Conservation (phyloP, 2,797 vertebrate genomes). For the Sardinella longiceps region DNA sequence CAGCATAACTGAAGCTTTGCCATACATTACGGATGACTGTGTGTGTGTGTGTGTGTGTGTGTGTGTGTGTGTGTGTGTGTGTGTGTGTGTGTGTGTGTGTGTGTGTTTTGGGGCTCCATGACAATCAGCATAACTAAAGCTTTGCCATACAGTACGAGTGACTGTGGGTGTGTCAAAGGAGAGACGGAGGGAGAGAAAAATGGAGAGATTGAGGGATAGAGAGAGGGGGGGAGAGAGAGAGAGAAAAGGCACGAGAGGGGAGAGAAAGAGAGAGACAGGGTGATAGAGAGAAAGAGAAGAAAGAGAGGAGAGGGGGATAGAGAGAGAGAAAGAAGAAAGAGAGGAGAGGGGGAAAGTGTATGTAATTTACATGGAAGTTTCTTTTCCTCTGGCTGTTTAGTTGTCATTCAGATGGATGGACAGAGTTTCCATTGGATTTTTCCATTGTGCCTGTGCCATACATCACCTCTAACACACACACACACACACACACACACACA, state of each 20-base stretch:
- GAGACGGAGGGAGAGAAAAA: not conserved
- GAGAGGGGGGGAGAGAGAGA: not conserved
- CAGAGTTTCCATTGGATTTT: constrained; percentile 45
- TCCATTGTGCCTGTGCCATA: constrained; percentile 46
- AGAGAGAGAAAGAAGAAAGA: not conserved
- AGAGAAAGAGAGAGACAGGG: not conserved
- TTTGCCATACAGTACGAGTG: not conserved
- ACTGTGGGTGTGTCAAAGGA: not conserved
- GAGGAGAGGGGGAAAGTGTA: not conserved
- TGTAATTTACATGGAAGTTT: constrained; percentile 7
- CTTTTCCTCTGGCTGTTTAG: not conserved
- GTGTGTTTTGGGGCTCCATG: not conserved
- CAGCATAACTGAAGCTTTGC: not conserved
- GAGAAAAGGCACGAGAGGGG: not conserved
- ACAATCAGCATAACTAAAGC: not conserved
- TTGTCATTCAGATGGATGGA: constrained; percentile 29
- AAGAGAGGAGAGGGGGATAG: not conserved
- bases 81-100: not conserved
- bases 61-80: not conserved
- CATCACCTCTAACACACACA: constrained; percentile 29
- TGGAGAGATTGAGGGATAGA: not conserved
- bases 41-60: constrained; percentile 3
- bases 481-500: constrained; percentile 16
- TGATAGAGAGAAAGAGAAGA: not conserved
- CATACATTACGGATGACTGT: no score